phyloP scores from a whole-genome alignment of 2,797 vertebrate species.

The Adrianichthys oophorus region DNA sequence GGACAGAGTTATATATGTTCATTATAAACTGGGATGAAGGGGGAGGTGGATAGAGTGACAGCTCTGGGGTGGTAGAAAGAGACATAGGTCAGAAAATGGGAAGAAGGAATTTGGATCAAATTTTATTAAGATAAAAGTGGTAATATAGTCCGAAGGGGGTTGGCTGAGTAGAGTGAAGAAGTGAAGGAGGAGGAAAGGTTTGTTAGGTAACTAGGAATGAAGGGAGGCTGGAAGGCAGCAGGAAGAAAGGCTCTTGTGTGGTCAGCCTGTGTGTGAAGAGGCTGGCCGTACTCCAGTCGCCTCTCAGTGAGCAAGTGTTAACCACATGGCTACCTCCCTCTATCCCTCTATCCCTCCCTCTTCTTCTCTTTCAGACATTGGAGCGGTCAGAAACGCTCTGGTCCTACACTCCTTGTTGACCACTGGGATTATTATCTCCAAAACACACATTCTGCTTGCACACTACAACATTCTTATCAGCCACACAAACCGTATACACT shows the following conservation, averaged over 20 bases:
- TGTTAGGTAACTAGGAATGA: constrained; percentile 72
- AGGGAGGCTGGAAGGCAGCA: constrained; percentile 70
- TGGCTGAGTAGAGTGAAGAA: constrained; percentile 25
- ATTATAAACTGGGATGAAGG: constrained; percentile 44
- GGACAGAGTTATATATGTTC: constrained; percentile 42
- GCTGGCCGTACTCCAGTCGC: constrained; percentile 77
- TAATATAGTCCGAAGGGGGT: constrained; percentile 33
- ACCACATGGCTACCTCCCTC: constrained; percentile 75
- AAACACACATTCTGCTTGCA: constrained; percentile 70
- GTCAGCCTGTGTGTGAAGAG: constrained; percentile 78
- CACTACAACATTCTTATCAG: constrained; percentile 68
- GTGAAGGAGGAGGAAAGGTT: constrained; percentile 64
- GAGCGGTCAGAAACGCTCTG: constrained; percentile 66
- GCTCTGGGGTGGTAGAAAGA: constrained; percentile 48
- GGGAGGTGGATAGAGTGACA: constrained; percentile 50
- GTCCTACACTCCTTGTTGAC: constrained; percentile 73
- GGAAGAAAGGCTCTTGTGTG: constrained; percentile 78
- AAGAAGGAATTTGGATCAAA: constrained; percentile 36
- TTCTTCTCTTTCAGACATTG: constrained; percentile 58
- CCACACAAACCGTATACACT: constrained; percentile 44
- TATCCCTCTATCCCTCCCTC: constrained; percentile 38
- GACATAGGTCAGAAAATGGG: constrained; percentile 51
- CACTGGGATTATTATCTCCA: constrained; percentile 76
- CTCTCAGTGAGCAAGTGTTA: constrained; percentile 78
- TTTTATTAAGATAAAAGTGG: constrained; percentile 45